Conservation (phyloP, 2,797 vertebrate species). For the Sebastes goodei region DNA sequence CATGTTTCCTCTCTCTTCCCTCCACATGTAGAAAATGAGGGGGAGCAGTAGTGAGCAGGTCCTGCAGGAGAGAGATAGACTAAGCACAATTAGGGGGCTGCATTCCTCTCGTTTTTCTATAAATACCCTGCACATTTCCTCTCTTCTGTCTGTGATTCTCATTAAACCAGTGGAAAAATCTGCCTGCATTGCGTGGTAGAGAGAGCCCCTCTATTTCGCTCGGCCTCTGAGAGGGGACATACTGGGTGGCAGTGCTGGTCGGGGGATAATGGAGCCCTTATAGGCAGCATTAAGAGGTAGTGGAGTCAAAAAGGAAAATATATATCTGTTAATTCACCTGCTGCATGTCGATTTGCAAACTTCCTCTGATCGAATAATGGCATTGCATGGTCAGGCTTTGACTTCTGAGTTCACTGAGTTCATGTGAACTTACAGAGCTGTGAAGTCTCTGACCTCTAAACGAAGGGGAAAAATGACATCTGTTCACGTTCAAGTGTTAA, state of each 20-base stretch:
- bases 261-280: constrained; percentile 27
- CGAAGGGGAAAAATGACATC: no score
- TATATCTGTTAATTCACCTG: constrained; percentile 74
- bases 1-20: neutral
- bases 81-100: constrained; percentile 91
- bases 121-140: constrained; percentile 93
- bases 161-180: constrained; percentile 89
- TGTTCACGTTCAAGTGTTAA: neutral
- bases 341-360: neutral
- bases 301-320: constrained; percentile 19
- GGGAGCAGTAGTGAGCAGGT: constrained; percentile 87
- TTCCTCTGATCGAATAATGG: neutral
- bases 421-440: neutral
- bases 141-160: constrained; percentile 90
- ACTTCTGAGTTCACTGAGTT: constrained; percentile 10
- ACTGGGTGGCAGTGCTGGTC: constrained; percentile 47
- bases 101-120: constrained; percentile 90
- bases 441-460: neutral
- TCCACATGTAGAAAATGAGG: neutral
- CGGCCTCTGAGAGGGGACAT: constrained; percentile 28
- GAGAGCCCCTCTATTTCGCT: constrained; percentile 62
- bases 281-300: neutral
- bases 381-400: neutral
- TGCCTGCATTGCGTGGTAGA: constrained; percentile 52
- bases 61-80: constrained; percentile 85